phyloP scores from a whole-genome alignment of 2,113 vertebrate genomes.

The Syrrhaptes paradoxus region DNA sequence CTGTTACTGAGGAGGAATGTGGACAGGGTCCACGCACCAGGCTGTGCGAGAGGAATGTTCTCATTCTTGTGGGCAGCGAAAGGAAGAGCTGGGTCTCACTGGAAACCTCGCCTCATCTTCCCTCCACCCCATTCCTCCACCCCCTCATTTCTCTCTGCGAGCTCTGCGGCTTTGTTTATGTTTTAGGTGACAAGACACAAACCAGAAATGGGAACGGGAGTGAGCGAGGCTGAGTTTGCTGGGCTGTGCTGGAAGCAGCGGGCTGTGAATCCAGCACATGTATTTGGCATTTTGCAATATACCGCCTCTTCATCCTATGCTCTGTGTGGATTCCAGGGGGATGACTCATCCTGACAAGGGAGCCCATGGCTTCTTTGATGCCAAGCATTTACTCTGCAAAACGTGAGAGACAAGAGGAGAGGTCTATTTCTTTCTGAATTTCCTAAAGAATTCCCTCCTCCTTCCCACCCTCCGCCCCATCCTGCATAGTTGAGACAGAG shows the following conservation, averaged over 20 bases:
- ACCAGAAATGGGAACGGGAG: slow-evolving; percentile 57
- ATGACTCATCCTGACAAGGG: slow-evolving; percentile 77
- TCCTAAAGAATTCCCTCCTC: slow-evolving; percentile 52
- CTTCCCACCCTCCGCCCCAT: neutral
- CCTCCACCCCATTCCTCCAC: slow-evolving; percentile 11
- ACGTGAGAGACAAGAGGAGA: slow-evolving; percentile 62
- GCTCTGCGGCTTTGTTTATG: slow-evolving; percentile 60
- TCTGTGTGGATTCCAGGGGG: slow-evolving; percentile 65
- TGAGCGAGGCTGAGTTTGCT: neutral
- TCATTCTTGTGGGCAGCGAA: slow-evolving; percentile 18
- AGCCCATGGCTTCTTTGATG: slow-evolving; percentile 57
- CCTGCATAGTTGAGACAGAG: slow-evolving; percentile 48
- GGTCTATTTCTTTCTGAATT: slow-evolving; percentile 47
- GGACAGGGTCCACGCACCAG: neutral
- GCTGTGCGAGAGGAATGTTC: neutral
- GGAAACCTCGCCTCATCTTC: slow-evolving; percentile 34
- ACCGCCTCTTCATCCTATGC: slow-evolving; percentile 49
- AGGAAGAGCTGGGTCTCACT: neutral
- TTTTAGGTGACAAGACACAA: slow-evolving; percentile 75
- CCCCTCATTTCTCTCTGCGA: slow-evolving; percentile 51
- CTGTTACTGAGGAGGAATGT: neutral
- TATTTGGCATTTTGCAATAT: slow-evolving; percentile 67
- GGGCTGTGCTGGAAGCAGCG: slow-evolving; percentile 44
- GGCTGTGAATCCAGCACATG: slow-evolving; percentile 50
- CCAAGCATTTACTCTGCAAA: slow-evolving; percentile 62